Conservation (phyloP, 2,888 invertebrate genomes). For the Protodeltote pygarga region DNA sequence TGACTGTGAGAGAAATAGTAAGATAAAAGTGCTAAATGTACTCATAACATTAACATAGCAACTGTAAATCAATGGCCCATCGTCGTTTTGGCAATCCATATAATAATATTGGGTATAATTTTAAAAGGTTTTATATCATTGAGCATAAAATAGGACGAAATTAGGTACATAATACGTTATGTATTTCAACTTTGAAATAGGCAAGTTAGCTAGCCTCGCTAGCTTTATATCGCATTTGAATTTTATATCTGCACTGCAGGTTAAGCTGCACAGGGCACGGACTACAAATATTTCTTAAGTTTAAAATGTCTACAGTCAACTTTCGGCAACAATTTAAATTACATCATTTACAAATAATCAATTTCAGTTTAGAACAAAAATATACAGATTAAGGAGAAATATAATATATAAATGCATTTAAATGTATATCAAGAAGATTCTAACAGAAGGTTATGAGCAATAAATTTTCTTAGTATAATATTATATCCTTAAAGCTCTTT, state of each 20-base stretch:
- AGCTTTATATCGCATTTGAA: conserved; percentile 18
- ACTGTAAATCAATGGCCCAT: conserved; percentile 29
- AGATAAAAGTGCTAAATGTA: conserved; percentile 30
- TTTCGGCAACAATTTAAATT: conserved; percentile 21
- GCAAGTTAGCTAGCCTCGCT: conserved; percentile 27
- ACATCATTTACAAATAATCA: conserved; percentile 16
- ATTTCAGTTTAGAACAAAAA: conserved; percentile 23
- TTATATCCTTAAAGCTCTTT: conserved; percentile 81
- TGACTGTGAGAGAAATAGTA: conserved; percentile 35
- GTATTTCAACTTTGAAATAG: conserved; percentile 21
- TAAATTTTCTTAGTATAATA: conserved; percentile 71
- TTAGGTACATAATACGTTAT: conserved; percentile 36
- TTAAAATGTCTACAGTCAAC: conserved; percentile 10
- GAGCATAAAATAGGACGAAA: conserved; percentile 54
- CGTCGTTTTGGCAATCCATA: conserved; percentile 40
- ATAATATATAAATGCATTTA: conserved; percentile 71
- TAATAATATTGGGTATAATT: conserved; percentile 30
- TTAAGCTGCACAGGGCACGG: conserved; percentile 11
- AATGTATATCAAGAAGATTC: conserved; percentile 50
- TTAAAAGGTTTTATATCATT: conserved; percentile 39
- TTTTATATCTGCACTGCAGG: too few relatives aligned
- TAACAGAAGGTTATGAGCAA: conserved; percentile 76
- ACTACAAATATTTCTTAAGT: conserved; percentile 22
- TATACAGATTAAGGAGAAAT: conserved; percentile 21
- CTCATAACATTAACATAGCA: conserved; percentile 18